Conservation (phyloP, 2,797 vertebrate genomes). For the Clarias laeviceps region DNA sequence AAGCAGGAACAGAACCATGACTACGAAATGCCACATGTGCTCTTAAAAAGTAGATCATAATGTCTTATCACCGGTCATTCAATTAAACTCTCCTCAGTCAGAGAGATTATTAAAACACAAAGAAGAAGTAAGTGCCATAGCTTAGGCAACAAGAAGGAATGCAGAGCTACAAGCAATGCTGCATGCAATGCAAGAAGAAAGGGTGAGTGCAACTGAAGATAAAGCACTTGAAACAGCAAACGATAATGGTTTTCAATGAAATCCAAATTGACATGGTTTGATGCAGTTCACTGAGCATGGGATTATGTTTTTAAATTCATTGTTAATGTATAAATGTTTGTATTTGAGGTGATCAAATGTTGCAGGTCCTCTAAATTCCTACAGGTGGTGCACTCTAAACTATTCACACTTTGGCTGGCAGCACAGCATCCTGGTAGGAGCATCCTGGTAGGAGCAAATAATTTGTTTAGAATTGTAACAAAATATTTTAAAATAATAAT, state of each 20-base stretch:
- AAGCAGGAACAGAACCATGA: neutral
- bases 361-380: too few relatives aligned
- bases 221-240: neutral
- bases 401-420: too few relatives aligned
- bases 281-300: neutral
- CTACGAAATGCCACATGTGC: neutral
- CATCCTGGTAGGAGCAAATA: too few relatives aligned
- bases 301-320: neutral
- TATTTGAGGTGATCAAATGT: too few relatives aligned
- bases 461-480: too few relatives aligned
- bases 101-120: slow-evolving; percentile 6
- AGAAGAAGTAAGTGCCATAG: neutral
- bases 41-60: neutral
- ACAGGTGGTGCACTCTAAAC: too few relatives aligned
- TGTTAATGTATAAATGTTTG: too few relatives aligned
- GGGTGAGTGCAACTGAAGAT: neutral
- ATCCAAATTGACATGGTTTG: neutral
- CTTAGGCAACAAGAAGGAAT: neutral
- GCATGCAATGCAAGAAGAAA: neutral
- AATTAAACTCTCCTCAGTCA: neutral
- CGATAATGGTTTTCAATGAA: neutral
- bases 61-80: neutral
- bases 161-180: neutral
- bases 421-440: too few relatives aligned
- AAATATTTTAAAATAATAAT: too few relatives aligned